Evolutionary conservation across 2,888 invertebrate genomes (phyloP), one percentile per base, ranked within the genome.

Genomic region (Heptascelio sp.): DNA sequence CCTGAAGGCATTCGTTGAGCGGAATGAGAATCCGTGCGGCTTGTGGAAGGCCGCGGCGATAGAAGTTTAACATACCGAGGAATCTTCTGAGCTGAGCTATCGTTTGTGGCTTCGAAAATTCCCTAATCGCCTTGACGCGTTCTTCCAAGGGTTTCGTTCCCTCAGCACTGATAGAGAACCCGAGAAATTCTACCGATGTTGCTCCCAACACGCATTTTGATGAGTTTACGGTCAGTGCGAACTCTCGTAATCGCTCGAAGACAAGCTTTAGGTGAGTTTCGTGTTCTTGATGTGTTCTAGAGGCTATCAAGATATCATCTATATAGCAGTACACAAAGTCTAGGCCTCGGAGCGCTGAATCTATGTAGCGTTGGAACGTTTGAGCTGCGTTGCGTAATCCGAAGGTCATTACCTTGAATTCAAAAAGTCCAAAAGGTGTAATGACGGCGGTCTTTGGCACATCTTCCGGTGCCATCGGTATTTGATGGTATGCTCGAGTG

Each of bases 141-240:
- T 88, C 80, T 11, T 88, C 85, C 19, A 90, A 81, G 11, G 92
- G 92, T 60, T 76, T 76, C 6, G 89, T 90, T 8, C 92, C 91
- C 0, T 68, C 2, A 43, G 0, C 34, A 8, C 13, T 65, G n/a
- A 86, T 65, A 2, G 17, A n/a, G 26, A 75, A 76, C 0, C 85
- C 86, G 2, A 86, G 60, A 62, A 81, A 86, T 21, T 59, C 55
- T 1, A 84, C 46, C n/a, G 64, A 49, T 23, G 37, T 25, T 5
- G 25, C 64, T 34, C 55, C 64, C 21, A 78, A 64, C 2, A 51
- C 40, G 40, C 65, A 65, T 30, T 65, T 79, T 0, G 67, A 26
- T 1, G 85, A 71, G 75, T 89, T 87, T 8, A 90, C 51, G 0
- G 77, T 86, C 3, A 90, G 57, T 8, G 88, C 87, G 34, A 80